Base-by-base conservation (phyloP, 2,797 vertebrate genomes). In the Sus cebifrons region DNA sequence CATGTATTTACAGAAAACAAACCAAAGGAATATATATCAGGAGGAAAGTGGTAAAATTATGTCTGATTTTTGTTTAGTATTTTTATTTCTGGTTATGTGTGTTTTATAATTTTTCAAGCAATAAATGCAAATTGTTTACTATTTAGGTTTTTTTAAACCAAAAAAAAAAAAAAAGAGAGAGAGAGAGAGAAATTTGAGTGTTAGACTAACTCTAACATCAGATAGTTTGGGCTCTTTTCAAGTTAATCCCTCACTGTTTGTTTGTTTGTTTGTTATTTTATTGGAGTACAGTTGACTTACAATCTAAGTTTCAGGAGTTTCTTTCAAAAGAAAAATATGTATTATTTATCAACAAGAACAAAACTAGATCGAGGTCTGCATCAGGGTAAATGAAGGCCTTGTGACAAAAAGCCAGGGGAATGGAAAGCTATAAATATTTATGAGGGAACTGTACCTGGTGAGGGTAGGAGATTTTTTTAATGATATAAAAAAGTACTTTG, bases 371-470 rank as follows among this genome's bases (percentile, higher is more conserved):
- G 15, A 75, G 2, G n/a, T 71, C 56, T 87, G 14, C 60, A 74
- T 40, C 27, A 7, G 29, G 27, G 14, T 83, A 90, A 94, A 89
- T 52, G 84, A 95, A 86, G n/a, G 1, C 17, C 44, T 92, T 23
- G 14, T 91, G 93, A 95, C 84, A 87, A 95, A 96, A 96, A 81
- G 58, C n/a, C 32, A 60, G 58, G 49, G 44, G n/a, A 95, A 82
- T 56, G 77, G 18, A 88, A 70, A 92, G 49, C 62, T 89, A 82
- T 95, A 94, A 96, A 97, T 97, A 96, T 96, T 97, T 93, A 97
- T 92, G 83, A 95, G 92, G 74, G 73, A 96, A 92, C 12, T 74
- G 44, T 91, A 71, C 81, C 96, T 94, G 92, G 77, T 75, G 82
- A 95, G 68, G 40, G n/a, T 70, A 95, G 52, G 32, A 92, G 79